Conservation (phyloP, 2,113 vertebrate species). For the Dipodomys ordii region DNA sequence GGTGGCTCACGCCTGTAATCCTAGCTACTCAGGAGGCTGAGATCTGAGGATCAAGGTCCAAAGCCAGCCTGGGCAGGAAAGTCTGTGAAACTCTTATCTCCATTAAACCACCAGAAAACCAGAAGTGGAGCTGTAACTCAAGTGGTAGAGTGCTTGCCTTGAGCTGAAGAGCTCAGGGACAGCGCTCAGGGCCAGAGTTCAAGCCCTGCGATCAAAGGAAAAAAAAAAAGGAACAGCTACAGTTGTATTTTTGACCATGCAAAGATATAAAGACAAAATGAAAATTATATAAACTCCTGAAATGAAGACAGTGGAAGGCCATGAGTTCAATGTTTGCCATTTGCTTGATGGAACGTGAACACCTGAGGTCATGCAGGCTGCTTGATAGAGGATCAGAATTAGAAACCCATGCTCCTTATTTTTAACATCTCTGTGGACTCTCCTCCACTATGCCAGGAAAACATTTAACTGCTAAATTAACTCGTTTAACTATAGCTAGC, state of each 20-base stretch:
- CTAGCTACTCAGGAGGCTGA: too few relatives aligned
- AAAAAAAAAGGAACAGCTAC: not conserved
- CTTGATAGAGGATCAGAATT: not conserved
- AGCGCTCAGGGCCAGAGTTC: too few relatives aligned
- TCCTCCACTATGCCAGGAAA: not conserved
- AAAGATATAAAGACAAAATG: not conserved
- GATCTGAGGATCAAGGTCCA: too few relatives aligned
- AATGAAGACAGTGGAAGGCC: not conserved
- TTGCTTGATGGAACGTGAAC: not conserved
- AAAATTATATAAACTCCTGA: not conserved
- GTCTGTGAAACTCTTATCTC: too few relatives aligned
- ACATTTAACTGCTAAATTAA: not conserved
- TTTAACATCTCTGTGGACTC: not conserved
- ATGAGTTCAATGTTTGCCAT: not conserved
- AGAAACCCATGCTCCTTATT: not conserved
- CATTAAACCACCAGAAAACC: too few relatives aligned
- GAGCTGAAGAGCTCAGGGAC: too few relatives aligned
- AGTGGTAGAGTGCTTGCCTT: too few relatives aligned
- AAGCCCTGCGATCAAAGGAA: too few relatives aligned
- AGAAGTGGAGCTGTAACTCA: too few relatives aligned
- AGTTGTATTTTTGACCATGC: not conserved
- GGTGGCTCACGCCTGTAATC: too few relatives aligned
- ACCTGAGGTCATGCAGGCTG: not conserved
- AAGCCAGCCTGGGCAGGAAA: too few relatives aligned
- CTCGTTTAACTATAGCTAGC: not conserved